Evolutionary conservation across 2,888 invertebrate genomes (phyloP).

Genomic region (Achlya flavicornis): DNA sequence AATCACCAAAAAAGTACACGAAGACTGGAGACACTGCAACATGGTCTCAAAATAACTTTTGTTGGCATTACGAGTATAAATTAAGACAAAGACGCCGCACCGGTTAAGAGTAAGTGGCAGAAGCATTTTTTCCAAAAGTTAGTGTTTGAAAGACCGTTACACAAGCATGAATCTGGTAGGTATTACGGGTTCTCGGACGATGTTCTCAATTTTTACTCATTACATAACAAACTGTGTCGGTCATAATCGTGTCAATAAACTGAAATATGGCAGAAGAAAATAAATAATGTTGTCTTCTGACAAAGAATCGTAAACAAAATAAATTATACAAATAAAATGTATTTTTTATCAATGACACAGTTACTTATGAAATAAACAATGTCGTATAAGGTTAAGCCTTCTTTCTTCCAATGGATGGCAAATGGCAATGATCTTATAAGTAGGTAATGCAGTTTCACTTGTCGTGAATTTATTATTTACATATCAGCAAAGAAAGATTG

Average conservation of each 20-base stretch:
- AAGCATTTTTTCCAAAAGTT: not conserved
- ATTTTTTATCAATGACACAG: slow-evolving; percentile 46
- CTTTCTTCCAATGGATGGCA: slow-evolving; percentile 25
- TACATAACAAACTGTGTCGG: slow-evolving; percentile 27
- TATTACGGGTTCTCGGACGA: slow-evolving; percentile 42
- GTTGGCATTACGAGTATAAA: too few species aligned
- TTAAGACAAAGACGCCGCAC: not conserved
- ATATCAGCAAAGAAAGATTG: not conserved
- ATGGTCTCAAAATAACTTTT: too few species aligned
- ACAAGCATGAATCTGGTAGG: slow-evolving; percentile 24
- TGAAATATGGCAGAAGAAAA: slow-evolving; percentile 43
- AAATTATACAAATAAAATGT: slow-evolving; percentile 30
- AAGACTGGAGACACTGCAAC: not conserved
- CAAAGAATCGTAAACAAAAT: slow-evolving; percentile 37
- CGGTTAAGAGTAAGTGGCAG: too few species aligned
- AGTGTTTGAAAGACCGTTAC: slow-evolving; percentile 21
- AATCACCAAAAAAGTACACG: not conserved
- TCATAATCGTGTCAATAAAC: slow-evolving; percentile 49
- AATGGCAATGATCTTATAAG: slow-evolving; percentile 29
- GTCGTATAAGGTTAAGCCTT: slow-evolving; percentile 27
- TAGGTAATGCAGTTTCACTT: slow-evolving; percentile 10
- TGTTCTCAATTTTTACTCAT: slow-evolving; percentile 58
- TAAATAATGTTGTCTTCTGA: slow-evolving; percentile 29
- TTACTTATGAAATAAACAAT: slow-evolving; percentile 39
- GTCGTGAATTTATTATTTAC: slow-evolving; percentile 13